Base-by-base conservation (phyloP, 2,113 vertebrate species). In the Heterotilapia buettikoferi region DNA sequence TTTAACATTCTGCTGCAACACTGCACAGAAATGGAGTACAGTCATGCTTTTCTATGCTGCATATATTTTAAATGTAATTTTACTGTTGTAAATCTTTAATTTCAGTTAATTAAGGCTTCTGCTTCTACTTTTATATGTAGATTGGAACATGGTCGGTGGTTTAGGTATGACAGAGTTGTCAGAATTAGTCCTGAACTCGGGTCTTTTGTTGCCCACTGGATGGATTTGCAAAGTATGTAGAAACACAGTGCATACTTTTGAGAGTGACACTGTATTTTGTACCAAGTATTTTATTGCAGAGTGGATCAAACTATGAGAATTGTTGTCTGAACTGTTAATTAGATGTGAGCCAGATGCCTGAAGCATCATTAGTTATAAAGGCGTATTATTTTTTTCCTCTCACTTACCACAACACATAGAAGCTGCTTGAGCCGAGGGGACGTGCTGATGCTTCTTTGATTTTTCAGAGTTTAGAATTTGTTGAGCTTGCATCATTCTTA, bases 21-120 rank as follows among this genome's bases (percentile, higher is more conserved):
- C 13, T 73, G 21, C 38, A 24, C 66, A 16, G 0, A 43, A 73
- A 73, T 0, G 0, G 12, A 71, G 1, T 14, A 16, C 18, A 36
- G n/a, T 43, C n/a, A 16, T 73, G 66, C 13, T 24, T 45, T 73
- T 73, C 66, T 45, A 26, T 26, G 66, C n/a, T 71, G 38, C 38
- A 43, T 73, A 43, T 26, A 45, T 73, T 71, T 43, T 24, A 24
- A 63, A 63, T 43, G 36, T 71, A 4, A 71, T 24, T 71, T 43
- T 24, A 71, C n/a, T 43, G 36, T 43, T 73, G 66, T 45, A 73
- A 43, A 73, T 45, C 38, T 26, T 45, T 45, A 73, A 24, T 43
- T 43, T 2, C 38, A 71, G 7, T 26, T 71, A 71, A 43, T 43
- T 24, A 71, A 24, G n/a, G 1, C 0, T 71, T 71, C 38, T 26